Conservation (phyloP, 2,888 invertebrate genomes). For the Microdon myrmicae region DNA sequence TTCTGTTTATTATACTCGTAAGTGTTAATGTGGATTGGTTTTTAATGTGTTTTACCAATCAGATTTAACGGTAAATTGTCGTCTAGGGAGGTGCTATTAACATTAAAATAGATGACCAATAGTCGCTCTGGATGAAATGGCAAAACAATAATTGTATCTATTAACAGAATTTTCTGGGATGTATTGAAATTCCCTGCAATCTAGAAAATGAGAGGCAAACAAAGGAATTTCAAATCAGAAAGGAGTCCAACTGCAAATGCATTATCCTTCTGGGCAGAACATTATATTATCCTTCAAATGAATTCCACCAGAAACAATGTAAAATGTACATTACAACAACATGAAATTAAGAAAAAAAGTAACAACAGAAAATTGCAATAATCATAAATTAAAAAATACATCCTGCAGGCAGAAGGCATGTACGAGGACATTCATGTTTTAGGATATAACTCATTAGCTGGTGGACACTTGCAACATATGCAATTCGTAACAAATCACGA, state of each 20-base stretch:
- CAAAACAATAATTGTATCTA: too few species aligned
- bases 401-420: slow-evolving; percentile 46
- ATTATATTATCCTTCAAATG: slow-evolving; percentile 12
- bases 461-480: slow-evolving; percentile 55
- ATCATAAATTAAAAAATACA: slow-evolving; percentile 51
- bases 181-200: too few species aligned
- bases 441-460: slow-evolving; percentile 49
- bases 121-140: too few species aligned
- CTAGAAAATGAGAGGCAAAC: too few species aligned
- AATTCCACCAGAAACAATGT: slow-evolving; percentile 17
- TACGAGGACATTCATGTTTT: slow-evolving; percentile 22
- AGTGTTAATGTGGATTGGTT: slow-evolving; percentile 43
- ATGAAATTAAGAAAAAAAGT: slow-evolving; percentile 7
- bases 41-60: slow-evolving; percentile 45
- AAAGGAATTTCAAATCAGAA: too few species aligned
- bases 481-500: slow-evolving; percentile 65
- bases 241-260: too few species aligned
- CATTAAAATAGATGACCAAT: too few species aligned
- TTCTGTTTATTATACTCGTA: slow-evolving; percentile 45
- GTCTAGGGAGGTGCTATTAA: too few species aligned
- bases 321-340: slow-evolving; percentile 14
- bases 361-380: slow-evolving; percentile 35
- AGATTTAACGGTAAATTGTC: slow-evolving; percentile 41
- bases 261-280: not conserved
- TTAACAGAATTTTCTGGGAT: too few species aligned